Base-by-base conservation (phyloP, 2,113 vertebrate genomes). In the Apistogramma diplotaenia region DNA sequence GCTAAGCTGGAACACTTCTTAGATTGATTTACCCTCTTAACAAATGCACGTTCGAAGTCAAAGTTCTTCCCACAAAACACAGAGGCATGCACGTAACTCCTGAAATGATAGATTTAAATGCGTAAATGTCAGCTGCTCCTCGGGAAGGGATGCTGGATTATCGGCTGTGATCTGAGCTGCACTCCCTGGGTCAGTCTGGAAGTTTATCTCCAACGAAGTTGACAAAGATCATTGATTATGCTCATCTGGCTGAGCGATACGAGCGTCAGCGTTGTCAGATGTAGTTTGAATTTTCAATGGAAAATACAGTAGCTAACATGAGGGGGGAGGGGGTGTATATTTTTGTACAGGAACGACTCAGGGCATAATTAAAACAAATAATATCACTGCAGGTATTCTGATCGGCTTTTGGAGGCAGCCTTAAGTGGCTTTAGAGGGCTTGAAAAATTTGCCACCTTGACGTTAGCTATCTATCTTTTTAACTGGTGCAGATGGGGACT, bases 81-180 rank as follows among this genome's bases (percentile, higher is more conserved):
- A 73, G 21, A 72, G 37, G 70, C 6, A 13, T 49, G 53, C 6
- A 49, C 65, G 27, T 11, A 27, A 73, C 15, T 4, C 29, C 65
- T 33, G 72, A 56, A 65, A 84, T 58, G 73, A 90, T 60, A 60
- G 61, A 65, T 84, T 79, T 67, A 70, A 72, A 76, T 58, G 83
- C 83, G 78, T 77, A 87, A 90, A 92, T 89, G 90, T 93, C 89
- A 86, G 73, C 35, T 37, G 57, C 74, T 83, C 85, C 82, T 87
- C 60, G 4, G 81, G 81, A 83, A 86, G 43, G 27, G 55, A 12
- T 18, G 15, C 49, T 67, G 65, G 65, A 79, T 83, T 82, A 84
- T 62, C 4, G 60, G 54, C 46, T 74, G 49, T 21, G 51, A 86
- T 87, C 81, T 87, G 79, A 82, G 82, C 81, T 53, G 54, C 43